Conservation (phyloP, 1,140 invertebrate genomes). For the Ostrea denselamellosa region DNA sequence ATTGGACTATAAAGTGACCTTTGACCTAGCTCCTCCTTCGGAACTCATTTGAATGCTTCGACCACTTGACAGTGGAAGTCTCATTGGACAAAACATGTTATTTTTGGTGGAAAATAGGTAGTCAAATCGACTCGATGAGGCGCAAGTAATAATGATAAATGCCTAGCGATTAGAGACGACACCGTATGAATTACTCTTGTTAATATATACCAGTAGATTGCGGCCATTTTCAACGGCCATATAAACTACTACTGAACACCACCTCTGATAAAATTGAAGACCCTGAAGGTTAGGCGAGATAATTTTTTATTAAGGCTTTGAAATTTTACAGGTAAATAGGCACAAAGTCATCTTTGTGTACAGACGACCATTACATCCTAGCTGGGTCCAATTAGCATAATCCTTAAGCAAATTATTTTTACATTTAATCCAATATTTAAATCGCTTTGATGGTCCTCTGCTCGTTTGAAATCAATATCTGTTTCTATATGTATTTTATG, state of each 20-base stretch:
- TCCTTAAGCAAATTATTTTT: conserved; percentile 38
- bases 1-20: conserved; percentile 47
- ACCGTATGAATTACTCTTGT: conserved; percentile 24
- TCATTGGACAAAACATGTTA: conserved; percentile 44
- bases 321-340: conserved; percentile 38
- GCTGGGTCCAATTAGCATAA: conserved; percentile 32
- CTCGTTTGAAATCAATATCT: conserved; percentile 27
- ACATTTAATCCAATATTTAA: conserved; percentile 40
- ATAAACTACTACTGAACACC: conserved; percentile 10
- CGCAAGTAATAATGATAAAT: conserved; percentile 54
- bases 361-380: not conserved
- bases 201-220: conserved; percentile 40
- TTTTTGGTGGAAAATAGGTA: conserved; percentile 40
- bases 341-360: conserved; percentile 16
- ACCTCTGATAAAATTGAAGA: conserved; percentile 38
- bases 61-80: conserved; percentile 28
- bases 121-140: conserved; percentile 41
- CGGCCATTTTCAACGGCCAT: conserved; percentile 33
- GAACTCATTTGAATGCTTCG: conserved; percentile 21
- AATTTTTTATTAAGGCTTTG: conserved; percentile 31
- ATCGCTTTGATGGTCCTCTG: conserved; percentile 6
- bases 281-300: conserved; percentile 35
- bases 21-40: conserved; percentile 42
- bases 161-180: conserved; percentile 11
- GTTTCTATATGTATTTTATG: not conserved